Base-by-base conservation (phyloP, 1,140 invertebrate species). In the Drosophila ananassae region DNA sequence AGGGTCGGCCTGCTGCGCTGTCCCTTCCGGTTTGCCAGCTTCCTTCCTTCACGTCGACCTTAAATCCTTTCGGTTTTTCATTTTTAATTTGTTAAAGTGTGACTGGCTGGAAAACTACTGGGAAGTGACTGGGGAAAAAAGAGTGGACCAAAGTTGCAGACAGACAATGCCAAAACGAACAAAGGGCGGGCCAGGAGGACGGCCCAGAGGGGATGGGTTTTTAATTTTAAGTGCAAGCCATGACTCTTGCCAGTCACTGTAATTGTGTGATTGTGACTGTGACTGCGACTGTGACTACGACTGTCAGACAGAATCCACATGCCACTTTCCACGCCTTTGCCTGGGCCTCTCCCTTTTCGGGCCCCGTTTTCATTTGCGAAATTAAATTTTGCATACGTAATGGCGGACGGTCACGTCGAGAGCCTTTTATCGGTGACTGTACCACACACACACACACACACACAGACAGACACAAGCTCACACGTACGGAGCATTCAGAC, bases 61-160 rank as follows among this genome's bases (percentile, higher is more conserved):
- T 69, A 66, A 66, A 77, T 55, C 53, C 48, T 69, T 77, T 68
- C 28, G 54, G 67, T 68, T 44, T 61, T 68, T 41, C 41, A 58
- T 73, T 75, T 85, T 87, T 85, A 85, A 85, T 85, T 85, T 85
- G 61, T 87, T 85, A 85, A 85, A 85, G 87, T 85, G 82, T 85
- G 69, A 63, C 78, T 85, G 77, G 51, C 58, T 53, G 51, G 46
- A 53, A 25, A 59, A 55, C 28, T 37, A 37, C 34, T 37, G 30
- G 21, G 1, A 24, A 32, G 6, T 13, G 32, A 21, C 2, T 4
- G 28, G 13, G 24, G 24, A 61, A 17, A 10, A 13, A n/a, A n/a
- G 17, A 25, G 50, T 60, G 22, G 50, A 39, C 47, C 37, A 68
- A 67, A 48, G 39, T 60, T 55, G 21, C 52, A 52, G 50, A 25